Conservation (phyloP, 2,888 invertebrate species). For the Apoda limacodes region DNA sequence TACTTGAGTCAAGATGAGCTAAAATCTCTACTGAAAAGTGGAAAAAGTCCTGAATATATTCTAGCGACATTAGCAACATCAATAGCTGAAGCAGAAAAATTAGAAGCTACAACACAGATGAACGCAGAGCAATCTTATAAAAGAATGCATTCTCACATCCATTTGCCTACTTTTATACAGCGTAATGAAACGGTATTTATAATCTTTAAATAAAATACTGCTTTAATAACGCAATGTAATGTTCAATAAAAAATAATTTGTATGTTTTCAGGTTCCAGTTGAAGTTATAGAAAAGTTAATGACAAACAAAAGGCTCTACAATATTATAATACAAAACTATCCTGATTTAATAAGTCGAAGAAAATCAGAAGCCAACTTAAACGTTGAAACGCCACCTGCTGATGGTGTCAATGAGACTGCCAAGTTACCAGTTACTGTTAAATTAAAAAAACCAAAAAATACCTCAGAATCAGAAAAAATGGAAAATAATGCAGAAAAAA, state of each 20-base stretch:
- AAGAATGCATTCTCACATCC: constrained; percentile 75
- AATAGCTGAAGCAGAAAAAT: constrained; percentile 57
- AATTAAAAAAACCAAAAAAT: neutral
- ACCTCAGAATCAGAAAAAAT: neutral
- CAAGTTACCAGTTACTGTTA: neutral
- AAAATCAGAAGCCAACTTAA: constrained; percentile 69
- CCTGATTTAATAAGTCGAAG: constrained; percentile 73
- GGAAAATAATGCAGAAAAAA: neutral
- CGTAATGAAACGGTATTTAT: constrained; percentile 74
- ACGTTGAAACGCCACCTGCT: constrained; percentile 25
- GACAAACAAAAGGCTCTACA: constrained; percentile 73
- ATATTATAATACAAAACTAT: constrained; percentile 77
- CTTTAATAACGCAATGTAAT: neutral
- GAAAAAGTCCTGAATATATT: constrained; percentile 74
- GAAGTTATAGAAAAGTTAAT: constrained; percentile 77
- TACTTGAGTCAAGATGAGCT: constrained; percentile 74
- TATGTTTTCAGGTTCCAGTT: constrained; percentile 69
- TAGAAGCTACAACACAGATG: constrained; percentile 53
- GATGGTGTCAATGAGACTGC: neutral
- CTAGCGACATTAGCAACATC: constrained; percentile 71
- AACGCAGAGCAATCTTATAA: constrained; percentile 46
- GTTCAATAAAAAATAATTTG: neutral
- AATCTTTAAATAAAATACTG: no score
- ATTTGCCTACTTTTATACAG: constrained; percentile 82
- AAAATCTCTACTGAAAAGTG: constrained; percentile 75